A percentile compares a stretch with the other conserved stretches of the same genome.
phyloP scores from a whole-genome alignment of 2,113 vertebrate species.

The Mormyrus iriodes region DNA sequence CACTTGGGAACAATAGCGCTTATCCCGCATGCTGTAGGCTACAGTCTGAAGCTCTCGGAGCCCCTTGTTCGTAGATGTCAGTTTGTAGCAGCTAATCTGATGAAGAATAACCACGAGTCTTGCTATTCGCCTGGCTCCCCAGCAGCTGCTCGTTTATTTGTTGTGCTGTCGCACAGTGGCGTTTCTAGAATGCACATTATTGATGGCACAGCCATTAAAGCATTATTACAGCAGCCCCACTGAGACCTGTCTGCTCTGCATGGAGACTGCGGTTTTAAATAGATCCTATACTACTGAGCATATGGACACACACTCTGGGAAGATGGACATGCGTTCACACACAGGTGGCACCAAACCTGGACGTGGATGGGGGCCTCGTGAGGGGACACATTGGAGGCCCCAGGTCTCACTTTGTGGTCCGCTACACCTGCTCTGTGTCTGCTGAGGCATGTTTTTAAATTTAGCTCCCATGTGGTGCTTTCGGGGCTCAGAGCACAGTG shows the following conservation, averaged over 20 bases:
- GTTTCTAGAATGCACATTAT: conserved; percentile 20
- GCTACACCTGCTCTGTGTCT: background rate
- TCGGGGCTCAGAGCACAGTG: too few relatives aligned
- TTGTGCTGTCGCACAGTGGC: background rate
- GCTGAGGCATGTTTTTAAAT: background rate
- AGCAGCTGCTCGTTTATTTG: conserved; percentile 20
- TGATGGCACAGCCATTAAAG: conserved; percentile 21
- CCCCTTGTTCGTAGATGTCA: background rate
- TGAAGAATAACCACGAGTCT: background rate
- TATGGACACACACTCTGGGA: background rate
- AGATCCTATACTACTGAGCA: background rate
- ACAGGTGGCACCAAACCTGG: background rate
- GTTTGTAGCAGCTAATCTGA: background rate
- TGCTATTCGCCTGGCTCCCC: background rate
- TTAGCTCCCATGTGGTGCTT: background rate
- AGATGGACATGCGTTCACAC: background rate
- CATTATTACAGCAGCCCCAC: conserved; percentile 13
- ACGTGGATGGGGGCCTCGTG: background rate
- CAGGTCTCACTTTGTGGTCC: background rate
- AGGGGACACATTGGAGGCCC: background rate
- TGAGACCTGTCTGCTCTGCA: conserved; percentile 12
- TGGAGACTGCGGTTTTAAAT: conserved; percentile 21
- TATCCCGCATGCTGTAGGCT: background rate
- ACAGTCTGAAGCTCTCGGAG: background rate
- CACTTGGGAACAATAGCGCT: background rate